Conservation (phyloP, 2,113 vertebrate genomes). For the Sphyrna mokarran region DNA sequence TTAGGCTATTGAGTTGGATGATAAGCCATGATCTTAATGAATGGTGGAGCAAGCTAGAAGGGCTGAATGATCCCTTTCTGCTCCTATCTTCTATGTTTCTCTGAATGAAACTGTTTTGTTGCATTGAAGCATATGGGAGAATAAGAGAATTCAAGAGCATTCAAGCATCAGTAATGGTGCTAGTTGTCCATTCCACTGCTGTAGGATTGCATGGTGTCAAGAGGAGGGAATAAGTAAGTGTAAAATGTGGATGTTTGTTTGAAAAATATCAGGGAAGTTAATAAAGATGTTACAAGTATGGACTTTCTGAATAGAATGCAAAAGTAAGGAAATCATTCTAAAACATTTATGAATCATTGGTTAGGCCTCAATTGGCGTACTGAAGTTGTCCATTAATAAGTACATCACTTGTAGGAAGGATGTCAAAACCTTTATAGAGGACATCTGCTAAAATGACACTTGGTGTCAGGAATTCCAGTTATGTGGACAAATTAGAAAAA, state of each 20-base stretch:
- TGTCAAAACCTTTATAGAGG: background rate
- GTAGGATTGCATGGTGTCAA: background rate
- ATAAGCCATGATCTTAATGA: no score
- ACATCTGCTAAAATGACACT: background rate
- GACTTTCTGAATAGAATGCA: no score
- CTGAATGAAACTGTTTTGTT: background rate
- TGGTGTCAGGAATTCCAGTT: background rate
- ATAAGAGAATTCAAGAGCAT: background rate
- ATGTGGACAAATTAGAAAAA: background rate
- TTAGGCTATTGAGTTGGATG: no score
- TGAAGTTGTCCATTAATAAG: no score
- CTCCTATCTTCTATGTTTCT: no score
- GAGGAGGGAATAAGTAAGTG: no score
- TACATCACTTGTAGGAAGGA: background rate
- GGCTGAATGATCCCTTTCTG: no score
- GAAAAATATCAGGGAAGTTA: background rate
- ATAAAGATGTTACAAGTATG: background rate
- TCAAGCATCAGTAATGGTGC: background rate
- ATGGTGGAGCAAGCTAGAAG: no score
- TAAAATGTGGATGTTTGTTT: background rate
- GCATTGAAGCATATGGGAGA: background rate
- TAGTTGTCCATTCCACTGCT: background rate
- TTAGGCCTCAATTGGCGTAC: no score
- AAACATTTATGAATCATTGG: no score
- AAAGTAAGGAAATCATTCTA: no score